phyloP scores from a whole-genome alignment of 2,113 vertebrate genomes.

The Bagarius yarrelli region DNA sequence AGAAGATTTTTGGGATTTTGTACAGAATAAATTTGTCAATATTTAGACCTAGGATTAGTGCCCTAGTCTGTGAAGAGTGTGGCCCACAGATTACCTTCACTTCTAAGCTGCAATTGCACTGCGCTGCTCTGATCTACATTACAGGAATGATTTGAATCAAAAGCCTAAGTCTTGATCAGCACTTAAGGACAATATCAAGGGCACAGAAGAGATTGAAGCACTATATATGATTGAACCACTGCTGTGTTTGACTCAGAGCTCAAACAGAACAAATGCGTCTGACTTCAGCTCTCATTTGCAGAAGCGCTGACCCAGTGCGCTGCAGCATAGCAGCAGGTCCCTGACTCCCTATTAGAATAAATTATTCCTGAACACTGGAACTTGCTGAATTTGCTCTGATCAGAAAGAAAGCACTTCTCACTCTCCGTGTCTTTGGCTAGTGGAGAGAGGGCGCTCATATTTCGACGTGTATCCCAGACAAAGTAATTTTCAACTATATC shows the following conservation, averaged over 20 bases:
- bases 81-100: constrained; percentile 16
- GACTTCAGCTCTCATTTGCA: constrained; percentile 76
- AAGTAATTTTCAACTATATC: constrained; percentile 1
- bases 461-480: not conserved
- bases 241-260: constrained; percentile 19
- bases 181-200: constrained; percentile 40
- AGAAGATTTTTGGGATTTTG: not conserved
- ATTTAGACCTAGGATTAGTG: not conserved
- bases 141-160: constrained; percentile 11
- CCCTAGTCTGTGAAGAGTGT: not conserved
- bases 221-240: constrained; percentile 29
- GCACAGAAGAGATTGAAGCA: constrained; percentile 23
- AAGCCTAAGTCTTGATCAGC: constrained; percentile 2
- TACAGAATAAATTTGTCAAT: not conserved
- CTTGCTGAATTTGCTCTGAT: constrained; percentile 67
- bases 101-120: constrained; percentile 18
- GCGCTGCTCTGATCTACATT: constrained; percentile 18
- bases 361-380: constrained; percentile 70
- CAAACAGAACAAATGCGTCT: constrained; percentile 67
- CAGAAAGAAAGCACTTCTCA: constrained; percentile 46
- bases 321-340: constrained; percentile 70
- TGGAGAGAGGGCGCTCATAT: constrained; percentile 11
- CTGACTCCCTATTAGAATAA: constrained; percentile 80
- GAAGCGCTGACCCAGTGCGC: constrained; percentile 73
- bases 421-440: constrained; percentile 7